Percentiles rank a stretch among this genome's conserved stretches.
phyloP scores from a whole-genome alignment of 2,797 vertebrate species.

The Merluccius polli region DNA sequence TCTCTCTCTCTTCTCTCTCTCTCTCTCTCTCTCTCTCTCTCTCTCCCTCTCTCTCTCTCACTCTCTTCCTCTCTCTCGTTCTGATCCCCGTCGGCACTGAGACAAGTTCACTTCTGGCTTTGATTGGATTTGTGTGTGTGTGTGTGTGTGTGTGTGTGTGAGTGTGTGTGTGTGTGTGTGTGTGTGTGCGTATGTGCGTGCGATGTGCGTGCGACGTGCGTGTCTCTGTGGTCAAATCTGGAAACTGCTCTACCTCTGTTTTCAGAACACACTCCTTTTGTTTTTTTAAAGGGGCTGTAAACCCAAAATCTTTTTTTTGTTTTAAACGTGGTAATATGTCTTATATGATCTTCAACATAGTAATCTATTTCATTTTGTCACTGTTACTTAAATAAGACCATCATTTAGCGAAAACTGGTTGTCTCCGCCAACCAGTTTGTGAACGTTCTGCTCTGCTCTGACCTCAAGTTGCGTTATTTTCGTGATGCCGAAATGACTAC shows the following conservation, averaged over 20 bases:
- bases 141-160: conserved; percentile 22
- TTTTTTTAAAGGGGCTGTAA: too few species aligned
- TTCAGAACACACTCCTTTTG: too few species aligned
- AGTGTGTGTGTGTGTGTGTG: conserved; percentile 24
- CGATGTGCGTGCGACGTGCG: conserved; percentile 1
- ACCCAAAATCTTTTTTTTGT: too few species aligned
- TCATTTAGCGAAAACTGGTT: too few species aligned
- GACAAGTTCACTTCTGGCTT: conserved; percentile 54
- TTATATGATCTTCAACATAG: too few species aligned
- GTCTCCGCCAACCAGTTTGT: too few species aligned
- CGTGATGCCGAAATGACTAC: too few species aligned
- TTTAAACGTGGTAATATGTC: too few species aligned
- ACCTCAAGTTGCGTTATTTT: too few species aligned
- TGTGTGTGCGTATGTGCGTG: conserved; percentile 10
- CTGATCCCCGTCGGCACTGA: conserved; percentile 58
- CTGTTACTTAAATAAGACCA: too few species aligned
- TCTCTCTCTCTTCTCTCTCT: conserved; percentile 9
- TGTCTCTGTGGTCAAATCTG: conserved; percentile 10
- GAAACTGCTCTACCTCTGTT: conserved; percentile 37
- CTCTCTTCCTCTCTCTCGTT: conserved; percentile 25
- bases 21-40: conserved; percentile 37
- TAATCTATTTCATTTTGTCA: too few species aligned
- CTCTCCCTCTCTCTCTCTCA: conserved; percentile 45
- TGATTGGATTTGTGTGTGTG: conserved; percentile 59
- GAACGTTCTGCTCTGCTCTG: too few species aligned